Evolutionary conservation across 2,888 invertebrate genomes (phyloP).

Genomic region (Rotaria macrura): DNA sequence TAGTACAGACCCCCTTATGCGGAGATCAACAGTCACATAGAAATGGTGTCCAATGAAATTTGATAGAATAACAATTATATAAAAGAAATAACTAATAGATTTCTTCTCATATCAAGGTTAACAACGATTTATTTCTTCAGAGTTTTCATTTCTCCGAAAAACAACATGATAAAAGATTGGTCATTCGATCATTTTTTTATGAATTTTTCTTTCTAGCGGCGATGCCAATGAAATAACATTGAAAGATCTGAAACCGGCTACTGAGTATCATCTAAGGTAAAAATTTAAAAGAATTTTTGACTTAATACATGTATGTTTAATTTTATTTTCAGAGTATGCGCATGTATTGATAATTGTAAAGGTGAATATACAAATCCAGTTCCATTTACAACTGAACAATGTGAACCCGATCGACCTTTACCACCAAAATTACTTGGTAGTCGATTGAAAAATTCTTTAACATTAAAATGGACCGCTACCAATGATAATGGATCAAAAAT

Average conservation of each 20-base stretch:
- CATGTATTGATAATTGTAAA: conserved; percentile 63
- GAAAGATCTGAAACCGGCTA: conserved; percentile 73
- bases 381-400: conserved; percentile 68
- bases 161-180: too few species aligned
- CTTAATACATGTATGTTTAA: too few species aligned
- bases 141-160: too few species aligned
- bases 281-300: background rate
- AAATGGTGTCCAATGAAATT: too few species aligned
- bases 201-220: conserved; percentile 38
- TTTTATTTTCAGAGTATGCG: conserved; percentile 57
- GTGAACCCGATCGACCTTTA: conserved; percentile 64
- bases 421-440: conserved; percentile 61
- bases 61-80: too few species aligned
- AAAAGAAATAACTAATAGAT: too few species aligned
- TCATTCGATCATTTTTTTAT: too few species aligned
- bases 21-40: too few species aligned
- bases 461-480: conserved; percentile 55
- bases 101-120: too few species aligned
- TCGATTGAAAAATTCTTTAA: conserved; percentile 60
- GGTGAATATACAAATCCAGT: conserved; percentile 68
- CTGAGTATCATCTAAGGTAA: conserved; percentile 66
- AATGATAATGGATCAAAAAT: conserved; percentile 72
- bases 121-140: too few species aligned
- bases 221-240: conserved; percentile 54
- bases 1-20: too few species aligned